Evolutionary conservation across 2,888 invertebrate genomes (phyloP).

Genomic region (Drosophila nigritarsus): DNA sequence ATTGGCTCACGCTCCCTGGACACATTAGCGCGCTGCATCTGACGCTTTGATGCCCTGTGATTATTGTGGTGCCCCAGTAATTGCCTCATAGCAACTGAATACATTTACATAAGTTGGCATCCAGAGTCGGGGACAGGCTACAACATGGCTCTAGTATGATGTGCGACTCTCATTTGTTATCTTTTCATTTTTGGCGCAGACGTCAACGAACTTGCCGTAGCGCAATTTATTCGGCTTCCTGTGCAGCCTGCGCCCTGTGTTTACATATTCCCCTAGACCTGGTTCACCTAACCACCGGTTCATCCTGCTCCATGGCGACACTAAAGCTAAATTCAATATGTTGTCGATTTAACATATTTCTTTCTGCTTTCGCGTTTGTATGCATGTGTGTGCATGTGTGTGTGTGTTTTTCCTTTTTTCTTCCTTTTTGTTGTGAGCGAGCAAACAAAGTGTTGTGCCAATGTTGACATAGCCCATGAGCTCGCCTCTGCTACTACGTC

Average conservation of each 20-base stretch:
- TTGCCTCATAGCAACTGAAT: constrained; percentile 49
- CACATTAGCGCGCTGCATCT: constrained; percentile 39
- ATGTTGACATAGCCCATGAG: constrained; percentile 71
- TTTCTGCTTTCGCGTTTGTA: constrained; percentile 42
- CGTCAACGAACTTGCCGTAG: constrained; percentile 50
- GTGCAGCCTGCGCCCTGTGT: constrained; percentile 22
- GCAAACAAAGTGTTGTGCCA: constrained; percentile 74
- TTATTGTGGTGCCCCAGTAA: constrained; percentile 51
- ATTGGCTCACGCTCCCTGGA: constrained; percentile 15
- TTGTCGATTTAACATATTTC: constrained; percentile 76
- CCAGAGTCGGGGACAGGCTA: background rate
- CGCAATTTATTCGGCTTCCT: constrained; percentile 29
- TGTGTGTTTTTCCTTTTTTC: constrained; percentile 8
- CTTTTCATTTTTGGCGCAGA: constrained; percentile 53
- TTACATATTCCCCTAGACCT: constrained; percentile 38
- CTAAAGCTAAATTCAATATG: constrained; percentile 78
- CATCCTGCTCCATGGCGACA: constrained; percentile 47
- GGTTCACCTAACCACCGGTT: constrained; percentile 2
- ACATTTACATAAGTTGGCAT: constrained; percentile 55
- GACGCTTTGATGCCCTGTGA: constrained; percentile 31
- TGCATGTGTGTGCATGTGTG: constrained; percentile 1
- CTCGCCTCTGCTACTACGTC: constrained; percentile 56
- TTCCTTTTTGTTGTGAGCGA: constrained; percentile 30
- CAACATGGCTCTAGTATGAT: constrained; percentile 6
- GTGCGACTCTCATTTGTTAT: constrained; percentile 45